Conservation (phyloP, 1,140 invertebrate species). For the Bombus superbus region DNA sequence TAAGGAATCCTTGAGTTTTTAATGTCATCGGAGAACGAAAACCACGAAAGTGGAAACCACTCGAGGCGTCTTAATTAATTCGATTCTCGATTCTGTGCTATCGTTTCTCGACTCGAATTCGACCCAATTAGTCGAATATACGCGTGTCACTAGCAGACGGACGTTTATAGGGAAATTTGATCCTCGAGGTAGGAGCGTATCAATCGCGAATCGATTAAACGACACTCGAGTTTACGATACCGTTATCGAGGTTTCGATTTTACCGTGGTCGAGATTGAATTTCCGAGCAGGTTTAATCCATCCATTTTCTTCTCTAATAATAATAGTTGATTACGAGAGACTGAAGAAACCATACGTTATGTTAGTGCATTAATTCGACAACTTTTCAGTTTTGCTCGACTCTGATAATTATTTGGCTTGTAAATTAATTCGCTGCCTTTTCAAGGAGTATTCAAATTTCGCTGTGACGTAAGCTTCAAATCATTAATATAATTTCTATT, state of each 20-base stretch:
- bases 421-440: neutral
- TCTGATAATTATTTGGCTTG: neutral
- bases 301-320: neutral
- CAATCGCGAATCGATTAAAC: neutral
- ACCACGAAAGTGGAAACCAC: neutral
- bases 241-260: neutral
- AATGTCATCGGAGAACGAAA: neutral
- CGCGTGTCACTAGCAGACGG: neutral
- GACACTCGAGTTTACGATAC: slow-evolving; percentile 15
- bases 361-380: neutral
- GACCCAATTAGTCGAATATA: neutral
- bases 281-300: neutral
- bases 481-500: neutral
- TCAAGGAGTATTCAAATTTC: too few relatives aligned
- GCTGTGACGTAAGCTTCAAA: neutral
- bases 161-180: slow-evolving; percentile 14
- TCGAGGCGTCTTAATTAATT: neutral
- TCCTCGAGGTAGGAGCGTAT: neutral
- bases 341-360: neutral
- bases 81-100: neutral
- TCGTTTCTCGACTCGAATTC: neutral
- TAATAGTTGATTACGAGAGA: neutral
- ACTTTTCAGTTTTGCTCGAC: neutral
- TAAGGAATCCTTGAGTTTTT: neutral
- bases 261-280: neutral